Conservation (phyloP, 1,140 invertebrate genomes). For the Bombus ignitus region DNA sequence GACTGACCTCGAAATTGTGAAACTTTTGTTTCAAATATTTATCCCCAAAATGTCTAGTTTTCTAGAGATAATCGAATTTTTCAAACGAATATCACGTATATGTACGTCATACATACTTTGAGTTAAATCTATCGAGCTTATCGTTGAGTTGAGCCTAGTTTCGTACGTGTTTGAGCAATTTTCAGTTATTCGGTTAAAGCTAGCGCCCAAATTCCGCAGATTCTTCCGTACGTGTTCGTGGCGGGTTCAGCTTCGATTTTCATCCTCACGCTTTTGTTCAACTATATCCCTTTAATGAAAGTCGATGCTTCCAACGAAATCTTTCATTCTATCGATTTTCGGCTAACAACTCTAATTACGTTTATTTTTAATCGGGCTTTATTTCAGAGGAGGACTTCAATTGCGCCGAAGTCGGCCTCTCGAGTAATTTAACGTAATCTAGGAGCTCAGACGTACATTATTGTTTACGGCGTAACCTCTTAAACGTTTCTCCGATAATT, state of each 20-base stretch:
- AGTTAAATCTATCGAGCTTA: not conserved
- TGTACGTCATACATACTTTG: not conserved
- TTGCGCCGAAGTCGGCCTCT: not conserved
- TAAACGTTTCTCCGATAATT: not conserved
- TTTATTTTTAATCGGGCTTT: not conserved
- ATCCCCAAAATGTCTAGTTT: too few species aligned
- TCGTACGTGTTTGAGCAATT: constrained; percentile 5
- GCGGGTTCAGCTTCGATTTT: not conserved
- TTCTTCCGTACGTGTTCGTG: not conserved
- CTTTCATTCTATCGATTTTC: not conserved
- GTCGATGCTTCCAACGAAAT: not conserved
- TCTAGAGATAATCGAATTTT: too few species aligned
- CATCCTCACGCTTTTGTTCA: not conserved
- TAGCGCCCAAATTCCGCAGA: not conserved
- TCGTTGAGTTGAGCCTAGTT: not conserved
- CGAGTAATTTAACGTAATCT: not conserved
- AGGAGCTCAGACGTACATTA: not conserved
- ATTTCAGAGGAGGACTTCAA: not conserved
- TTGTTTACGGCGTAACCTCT: not conserved
- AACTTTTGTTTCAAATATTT: too few species aligned
- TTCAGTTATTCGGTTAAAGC: constrained; percentile 8
- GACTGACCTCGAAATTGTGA: too few species aligned
- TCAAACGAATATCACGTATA: not conserved
- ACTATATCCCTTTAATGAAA: not conserved
- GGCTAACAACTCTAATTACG: not conserved